Percentiles rank a stretch among this genome's conserved stretches.
Evolutionary conservation across 2,113 vertebrate genomes (phyloP).

Genomic region (Phoxinus phoxinus): DNA sequence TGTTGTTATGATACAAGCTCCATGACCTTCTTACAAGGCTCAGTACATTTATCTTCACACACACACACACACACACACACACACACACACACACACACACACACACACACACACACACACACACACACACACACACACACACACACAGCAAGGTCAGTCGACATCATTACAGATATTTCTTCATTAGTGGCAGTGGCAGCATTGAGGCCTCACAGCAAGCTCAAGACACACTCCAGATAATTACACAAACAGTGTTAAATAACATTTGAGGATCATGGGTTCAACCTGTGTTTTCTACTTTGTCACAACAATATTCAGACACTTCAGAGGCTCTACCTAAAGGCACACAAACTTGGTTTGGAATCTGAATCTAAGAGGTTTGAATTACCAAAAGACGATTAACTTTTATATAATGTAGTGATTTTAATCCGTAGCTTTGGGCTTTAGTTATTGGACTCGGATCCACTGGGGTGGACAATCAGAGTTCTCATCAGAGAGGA

Average conservation of each 20-base stretch:
- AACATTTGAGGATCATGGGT: background rate
- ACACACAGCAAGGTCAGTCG: slow-evolving; percentile 55
- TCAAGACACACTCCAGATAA: background rate
- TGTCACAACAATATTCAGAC: slow-evolving; percentile 4
- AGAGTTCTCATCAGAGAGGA: slow-evolving; percentile 42
- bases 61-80: slow-evolving; percentile 7
- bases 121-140: background rate
- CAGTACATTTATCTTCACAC: slow-evolving; percentile 48
- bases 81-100: slow-evolving; percentile 3
- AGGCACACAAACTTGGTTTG: background rate
- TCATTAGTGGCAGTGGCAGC: slow-evolving; percentile 55
- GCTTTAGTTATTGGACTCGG: slow-evolving; percentile 14
- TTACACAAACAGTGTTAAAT: slow-evolving; percentile 3
- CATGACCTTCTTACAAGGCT: slow-evolving; percentile 59
- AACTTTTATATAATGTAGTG: slow-evolving; percentile 26
- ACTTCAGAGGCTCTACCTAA: background rate
- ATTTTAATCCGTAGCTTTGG: slow-evolving; percentile 23
- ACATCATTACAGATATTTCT: slow-evolving; percentile 52
- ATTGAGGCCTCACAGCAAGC: slow-evolving; percentile 21
- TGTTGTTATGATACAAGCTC: slow-evolving; percentile 46
- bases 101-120: slow-evolving; percentile 32
- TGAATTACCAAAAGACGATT: slow-evolving; percentile 28
- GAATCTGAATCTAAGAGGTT: background rate
- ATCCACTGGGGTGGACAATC: slow-evolving; percentile 37
- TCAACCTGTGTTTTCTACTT: background rate